Base-by-base conservation (phyloP, 2,888 invertebrate genomes). In the Anagyrus pseudococci region DNA sequence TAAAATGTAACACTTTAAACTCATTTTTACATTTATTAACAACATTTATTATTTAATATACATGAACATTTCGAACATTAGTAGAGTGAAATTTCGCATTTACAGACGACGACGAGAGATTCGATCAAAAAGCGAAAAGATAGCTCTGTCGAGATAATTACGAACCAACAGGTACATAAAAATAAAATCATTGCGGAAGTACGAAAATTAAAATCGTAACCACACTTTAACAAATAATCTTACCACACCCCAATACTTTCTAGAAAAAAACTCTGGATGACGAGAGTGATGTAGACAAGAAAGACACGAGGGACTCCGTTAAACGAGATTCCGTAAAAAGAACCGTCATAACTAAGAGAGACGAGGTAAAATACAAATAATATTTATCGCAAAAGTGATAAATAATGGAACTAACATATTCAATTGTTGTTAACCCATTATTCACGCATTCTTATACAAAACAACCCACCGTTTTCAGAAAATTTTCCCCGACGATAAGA, bases 41-140 rank as follows among this genome's bases (percentile, higher is more conserved):
- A 23, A 41, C 29, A 4, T 29, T 29, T 29, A 10, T 29, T 29
- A 29, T 7, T 7, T 41, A 13, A 33, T n/a, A 6, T 8, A 15
- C n/a, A n/a, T n/a, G 7, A 41, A 41, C 4, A 41, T 17, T 41
- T 41, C 17, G 15, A 41, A 13, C 17, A 22, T 25, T 20, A 44
- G n/a, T 1, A 20, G 17, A 60, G 37, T 23, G 1, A 46, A 50
- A 52, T 62, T 58, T 55, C 37, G 25, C 54, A 61, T 59, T 63
- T 68, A 62, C 65, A 66, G 63, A 49, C 58, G 15, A 23, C 44
- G 25, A 61, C 29, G 47, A 60, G 64, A 46, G 64, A 61, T 40
- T 64, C 64, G 10, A 2, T 67, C 17, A 67, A 64, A 64, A 67
- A 58, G 50, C 33, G 25, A 43, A 60, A 57, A 60, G 60, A 57